Conservation (phyloP, 2,113 vertebrate genomes). For the Epinephelus moara region DNA sequence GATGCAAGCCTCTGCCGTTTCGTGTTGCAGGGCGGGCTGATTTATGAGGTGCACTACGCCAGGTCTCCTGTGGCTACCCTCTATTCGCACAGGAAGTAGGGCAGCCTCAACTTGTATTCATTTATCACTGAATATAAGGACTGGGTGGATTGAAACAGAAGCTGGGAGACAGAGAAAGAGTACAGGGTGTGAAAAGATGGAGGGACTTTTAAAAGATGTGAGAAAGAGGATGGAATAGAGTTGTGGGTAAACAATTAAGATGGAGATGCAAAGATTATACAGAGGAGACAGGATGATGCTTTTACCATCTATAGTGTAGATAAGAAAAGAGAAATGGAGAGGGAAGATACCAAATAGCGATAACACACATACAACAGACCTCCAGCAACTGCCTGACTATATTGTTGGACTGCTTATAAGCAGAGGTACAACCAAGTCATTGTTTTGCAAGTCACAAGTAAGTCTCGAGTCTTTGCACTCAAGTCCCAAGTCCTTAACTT, state of each 20-base stretch:
- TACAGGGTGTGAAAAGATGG: constrained; percentile 20
- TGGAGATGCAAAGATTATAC: neutral
- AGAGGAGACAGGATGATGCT: neutral
- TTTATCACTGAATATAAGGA: constrained; percentile 58
- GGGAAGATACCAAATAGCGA: neutral
- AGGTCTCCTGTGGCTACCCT: constrained; percentile 70
- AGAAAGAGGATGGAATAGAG: neutral
- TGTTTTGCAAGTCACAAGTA: too few species aligned
- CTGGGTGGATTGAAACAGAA: constrained; percentile 43
- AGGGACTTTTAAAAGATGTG: neutral
- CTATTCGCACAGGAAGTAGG: constrained; percentile 77
- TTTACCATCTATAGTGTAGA: neutral
- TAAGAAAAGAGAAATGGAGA: neutral
- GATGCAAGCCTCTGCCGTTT: constrained; percentile 64
- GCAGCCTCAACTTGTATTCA: constrained; percentile 55
- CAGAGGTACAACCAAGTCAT: too few species aligned
- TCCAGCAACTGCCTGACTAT: neutral
- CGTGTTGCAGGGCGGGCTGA: constrained; percentile 73
- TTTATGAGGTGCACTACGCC: constrained; percentile 76
- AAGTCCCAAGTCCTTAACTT: too few species aligned
- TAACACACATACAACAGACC: constrained; percentile 25
- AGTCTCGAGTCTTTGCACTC: too few species aligned
- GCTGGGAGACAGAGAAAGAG: constrained; percentile 11
- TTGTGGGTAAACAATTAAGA: neutral
- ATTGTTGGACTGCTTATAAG: constrained; percentile 20